phyloP scores from a whole-genome alignment of 1,140 invertebrate genomes.

The Zaprionus kolodkinae region DNA sequence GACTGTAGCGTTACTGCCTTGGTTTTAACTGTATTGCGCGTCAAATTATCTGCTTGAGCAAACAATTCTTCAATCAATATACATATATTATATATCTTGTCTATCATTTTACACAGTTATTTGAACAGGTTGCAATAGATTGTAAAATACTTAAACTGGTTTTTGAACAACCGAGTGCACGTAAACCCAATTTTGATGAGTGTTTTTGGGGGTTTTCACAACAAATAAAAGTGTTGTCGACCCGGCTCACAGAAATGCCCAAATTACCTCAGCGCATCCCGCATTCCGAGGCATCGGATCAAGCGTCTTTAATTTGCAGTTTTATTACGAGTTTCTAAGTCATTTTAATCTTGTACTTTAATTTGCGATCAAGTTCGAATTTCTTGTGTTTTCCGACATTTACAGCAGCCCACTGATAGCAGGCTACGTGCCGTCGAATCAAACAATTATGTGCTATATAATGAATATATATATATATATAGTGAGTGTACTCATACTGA shows the following conservation, averaged over 20 bases:
- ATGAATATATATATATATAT: neutral
- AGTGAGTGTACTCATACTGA: neutral
- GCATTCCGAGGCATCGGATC: neutral
- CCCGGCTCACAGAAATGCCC: neutral
- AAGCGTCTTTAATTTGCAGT: neutral
- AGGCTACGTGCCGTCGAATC: conserved; percentile 9
- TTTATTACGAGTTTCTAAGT: neutral
- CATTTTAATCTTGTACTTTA: neutral
- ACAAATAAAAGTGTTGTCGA: neutral
- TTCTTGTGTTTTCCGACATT: conserved; percentile 9
- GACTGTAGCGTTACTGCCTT: too few relatives aligned
- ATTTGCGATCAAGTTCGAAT: neutral
- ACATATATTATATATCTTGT: neutral
- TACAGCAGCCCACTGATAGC: conserved; percentile 10
- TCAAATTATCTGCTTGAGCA: neutral
- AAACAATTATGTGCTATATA: conserved; percentile 2
- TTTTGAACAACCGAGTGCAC: neutral
- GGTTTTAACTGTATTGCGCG: neutral
- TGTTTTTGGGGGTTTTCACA: conserved; percentile 6
- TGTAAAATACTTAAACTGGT: neutral
- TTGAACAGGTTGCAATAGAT: too few relatives aligned
- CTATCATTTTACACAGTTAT: neutral
- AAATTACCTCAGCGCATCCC: neutral
- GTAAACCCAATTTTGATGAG: neutral
- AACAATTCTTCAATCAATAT: conserved; percentile 1